phyloP scores from a whole-genome alignment of 37 sponge, comb jelly and placozoan genomes.

The Haliclona indistincta region DNA sequence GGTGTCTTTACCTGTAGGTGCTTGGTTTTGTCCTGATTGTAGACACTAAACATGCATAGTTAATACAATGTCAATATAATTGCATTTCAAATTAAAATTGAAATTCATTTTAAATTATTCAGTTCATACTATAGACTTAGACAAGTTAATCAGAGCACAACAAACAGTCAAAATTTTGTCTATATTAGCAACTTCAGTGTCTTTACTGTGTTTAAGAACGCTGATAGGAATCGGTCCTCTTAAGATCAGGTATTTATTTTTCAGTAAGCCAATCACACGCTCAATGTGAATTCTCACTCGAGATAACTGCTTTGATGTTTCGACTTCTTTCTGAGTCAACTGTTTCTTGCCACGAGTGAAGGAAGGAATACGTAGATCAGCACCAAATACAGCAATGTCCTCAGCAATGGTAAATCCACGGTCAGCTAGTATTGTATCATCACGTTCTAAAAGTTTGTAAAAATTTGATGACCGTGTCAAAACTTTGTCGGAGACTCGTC shows the following conservation, averaged over 20 bases:
- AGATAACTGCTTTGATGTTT: constrained; percentile 6
- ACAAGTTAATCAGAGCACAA: background rate
- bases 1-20: too few relatives aligned
- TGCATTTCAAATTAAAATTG: too few relatives aligned
- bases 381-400: constrained; percentile 11
- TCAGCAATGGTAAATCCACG: constrained; percentile 35
- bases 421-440: constrained; percentile 22
- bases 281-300: constrained; percentile 27
- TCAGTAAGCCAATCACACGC: constrained; percentile 16
- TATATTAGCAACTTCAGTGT: background rate
- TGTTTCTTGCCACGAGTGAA: constrained; percentile 17
- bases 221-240: background rate
- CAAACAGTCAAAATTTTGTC: constrained; percentile 9
- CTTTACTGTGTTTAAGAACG: background rate
- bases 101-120: too few relatives aligned
- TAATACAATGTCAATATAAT: too few relatives aligned
- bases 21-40: too few relatives aligned
- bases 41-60: too few relatives aligned
- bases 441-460: background rate
- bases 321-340: constrained; percentile 3
- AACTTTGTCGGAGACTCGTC: constrained; percentile 16
- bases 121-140: too few relatives aligned
- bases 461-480: constrained; percentile 13
- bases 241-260: constrained; percentile 6
- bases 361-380: constrained; percentile 13